Conservation (phyloP, 2,888 invertebrate genomes). For the Allacma fusca region DNA sequence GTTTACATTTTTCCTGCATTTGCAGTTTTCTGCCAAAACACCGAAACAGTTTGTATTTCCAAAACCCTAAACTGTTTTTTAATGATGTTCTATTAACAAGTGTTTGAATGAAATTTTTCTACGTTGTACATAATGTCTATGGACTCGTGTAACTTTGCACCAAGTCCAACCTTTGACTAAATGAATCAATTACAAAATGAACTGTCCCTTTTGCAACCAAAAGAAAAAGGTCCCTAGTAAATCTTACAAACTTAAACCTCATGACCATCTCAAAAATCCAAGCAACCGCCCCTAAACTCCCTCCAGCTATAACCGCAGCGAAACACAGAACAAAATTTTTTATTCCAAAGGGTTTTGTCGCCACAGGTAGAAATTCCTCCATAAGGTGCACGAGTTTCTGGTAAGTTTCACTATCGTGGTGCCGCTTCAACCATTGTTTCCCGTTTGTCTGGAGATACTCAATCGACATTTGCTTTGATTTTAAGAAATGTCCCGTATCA, state of each 20-base stretch:
- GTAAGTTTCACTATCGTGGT: neutral
- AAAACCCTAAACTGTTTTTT: too few species aligned
- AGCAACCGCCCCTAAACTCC: neutral
- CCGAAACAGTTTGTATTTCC: too few species aligned
- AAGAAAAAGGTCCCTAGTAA: too few species aligned
- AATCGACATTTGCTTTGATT: neutral
- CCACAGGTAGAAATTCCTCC: neutral
- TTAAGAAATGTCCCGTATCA: neutral
- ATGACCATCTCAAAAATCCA: neutral
- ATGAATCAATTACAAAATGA: too few species aligned
- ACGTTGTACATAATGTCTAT: too few species aligned
- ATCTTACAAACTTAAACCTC: neutral
- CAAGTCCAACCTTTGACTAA: too few species aligned
- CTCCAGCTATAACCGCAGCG: neutral
- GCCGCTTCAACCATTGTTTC: neutral
- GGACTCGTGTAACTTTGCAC: too few species aligned
- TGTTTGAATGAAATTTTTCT: neutral
- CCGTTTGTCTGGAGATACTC: neutral
- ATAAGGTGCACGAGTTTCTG: neutral
- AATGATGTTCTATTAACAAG: neutral
- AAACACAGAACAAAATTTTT: constrained; percentile 18
- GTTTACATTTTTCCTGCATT: too few species aligned
- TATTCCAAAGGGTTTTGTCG: constrained; percentile 6
- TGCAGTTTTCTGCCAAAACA: too few species aligned
- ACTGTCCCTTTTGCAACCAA: too few species aligned